Evolutionary conservation across 2,888 invertebrate species (phyloP).

Genomic region (Tryphoninae sp.): DNA sequence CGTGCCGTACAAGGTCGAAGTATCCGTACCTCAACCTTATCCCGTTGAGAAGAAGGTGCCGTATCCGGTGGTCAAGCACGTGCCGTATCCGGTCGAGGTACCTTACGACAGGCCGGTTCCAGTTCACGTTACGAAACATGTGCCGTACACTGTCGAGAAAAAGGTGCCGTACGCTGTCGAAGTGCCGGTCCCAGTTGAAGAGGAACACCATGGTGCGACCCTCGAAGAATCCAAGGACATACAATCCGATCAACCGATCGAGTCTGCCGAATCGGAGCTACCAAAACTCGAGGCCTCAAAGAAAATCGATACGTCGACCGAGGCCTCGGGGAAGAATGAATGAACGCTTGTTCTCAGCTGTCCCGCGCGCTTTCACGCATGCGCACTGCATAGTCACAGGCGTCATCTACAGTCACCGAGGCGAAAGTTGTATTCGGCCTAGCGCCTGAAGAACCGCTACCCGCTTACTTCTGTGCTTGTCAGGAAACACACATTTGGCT

Average conservation of each 20-base stretch:
- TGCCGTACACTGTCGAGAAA: constrained; percentile 73
- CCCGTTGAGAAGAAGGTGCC: constrained; percentile 80
- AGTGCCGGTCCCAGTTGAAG: constrained; percentile 85
- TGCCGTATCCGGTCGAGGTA: constrained; percentile 87
- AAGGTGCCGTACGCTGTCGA: constrained; percentile 87
- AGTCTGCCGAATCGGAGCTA: constrained; percentile 1
- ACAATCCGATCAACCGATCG: constrained; percentile 54
- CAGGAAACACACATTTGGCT: neutral
- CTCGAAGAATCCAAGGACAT: constrained; percentile 47
- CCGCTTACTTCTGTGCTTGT: constrained; percentile 13
- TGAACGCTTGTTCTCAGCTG: neutral
- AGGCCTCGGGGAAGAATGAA: constrained; percentile 24
- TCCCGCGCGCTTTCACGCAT: constrained; percentile 1
- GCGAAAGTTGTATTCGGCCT: constrained; percentile 20
- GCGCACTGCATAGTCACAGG: constrained; percentile 46
- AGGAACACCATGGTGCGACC: constrained; percentile 73
- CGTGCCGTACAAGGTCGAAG: constrained; percentile 85
- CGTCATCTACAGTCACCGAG: constrained; percentile 7
- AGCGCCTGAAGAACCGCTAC: constrained; percentile 34
- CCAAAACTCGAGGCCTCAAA: neutral
- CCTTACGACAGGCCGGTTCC: constrained; percentile 82
- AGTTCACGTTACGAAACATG: constrained; percentile 76
- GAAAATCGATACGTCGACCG: constrained; percentile 13
- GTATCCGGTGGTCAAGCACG: constrained; percentile 79
- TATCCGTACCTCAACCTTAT: constrained; percentile 87